Evolutionary conservation across 2,888 invertebrate genomes (phyloP), one percentile per base, ranked within the genome.

Genomic region (Trachelus iudaicus): DNA sequence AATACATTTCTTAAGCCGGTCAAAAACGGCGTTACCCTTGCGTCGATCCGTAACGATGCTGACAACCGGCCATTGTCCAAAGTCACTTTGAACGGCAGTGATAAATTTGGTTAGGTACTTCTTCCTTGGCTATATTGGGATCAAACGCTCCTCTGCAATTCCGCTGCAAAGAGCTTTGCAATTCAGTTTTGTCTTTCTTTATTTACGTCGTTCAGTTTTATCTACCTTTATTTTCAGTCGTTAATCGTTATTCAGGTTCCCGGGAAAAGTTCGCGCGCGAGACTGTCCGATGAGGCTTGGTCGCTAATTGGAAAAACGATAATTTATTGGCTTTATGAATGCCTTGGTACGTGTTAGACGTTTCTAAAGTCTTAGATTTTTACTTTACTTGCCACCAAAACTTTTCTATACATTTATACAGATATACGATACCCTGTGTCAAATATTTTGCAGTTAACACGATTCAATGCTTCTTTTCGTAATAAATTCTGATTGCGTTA

Each of bases 61-160:
- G 71, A 71, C 71, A 71, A 71, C 30, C 71, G 71, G 31, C 30
- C 31, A 71, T 71, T 71, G 71, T 71, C 31, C 71, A 23, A 31
- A 71, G 31, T 71, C 71, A 71, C 71, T 71, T 71, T 71, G 71
- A 71, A 34, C 31, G 23, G 71, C 71, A 31, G 71, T 33, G 71
- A 71, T 71, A 71, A 71, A 71, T 71, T 34, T 23, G 30, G 56
- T 56, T 34, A 34, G 71, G 15, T 23, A 33, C 34, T 75, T 77
- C 35, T 78, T 31, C 23, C 76, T 71, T 37, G 56, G 76, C 78
- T 78, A 78, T 75, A 78, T 78, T 75, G 73, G 73, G 78, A 78
- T 78, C 78, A 78, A 78, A 78, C 78, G 76, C n/a, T 69, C 30
- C 23, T 56, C 56, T 56, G 56, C 56, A 9, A 56, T 56, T 56